Base-by-base conservation (phyloP, 2,113 vertebrate species). In the Gavialis gangeticus region DNA sequence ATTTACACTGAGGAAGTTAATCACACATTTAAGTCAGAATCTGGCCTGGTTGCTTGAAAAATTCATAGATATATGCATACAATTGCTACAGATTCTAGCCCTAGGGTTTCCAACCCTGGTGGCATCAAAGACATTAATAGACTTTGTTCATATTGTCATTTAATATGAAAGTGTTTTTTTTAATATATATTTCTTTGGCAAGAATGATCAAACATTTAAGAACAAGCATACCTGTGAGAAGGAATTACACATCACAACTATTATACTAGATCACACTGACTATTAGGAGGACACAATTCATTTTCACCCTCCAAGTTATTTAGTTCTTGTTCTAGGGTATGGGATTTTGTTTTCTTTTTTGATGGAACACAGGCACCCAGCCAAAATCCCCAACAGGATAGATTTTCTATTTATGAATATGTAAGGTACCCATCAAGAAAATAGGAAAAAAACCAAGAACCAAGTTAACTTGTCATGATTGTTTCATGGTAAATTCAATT, bases 211-310 rank as follows among this genome's bases (percentile, higher is more conserved):
- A n/a, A 76, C 12, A 14, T 78, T 67, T 82, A 59, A 86, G 57
- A 95, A 93, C 60, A 91, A 91, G 87, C 95, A 85, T 85, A 95
- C 88, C 91, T 79, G 71, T 54, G 79, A 96, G 86, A 96, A 91
- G 63, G 37, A 71, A 24, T 7, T 37, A 71, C 11, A 88, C 28
- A 82, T 60, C n/a, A 73, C 7, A 79, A 84, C 10, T 46, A 92
- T 12, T 80, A 12, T 66, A 86, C 89, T 73, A 88, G 37, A 90
- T 76, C 78, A 55, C n/a, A 62, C 17, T 91, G 84, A 59, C 66
- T 64, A 78, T 37, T 78, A 80, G 82, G 55, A 71, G 30, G 30
- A 71, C 67, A 22, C 22, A 71, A n/a, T 80, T 81, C 5, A 4
- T 79, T 86, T 91, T 91, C 85, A 94, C 75, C 84, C 92, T 91